Base-by-base conservation (phyloP, 1,140 invertebrate species). In the Chrysomallon squamiferum region DNA sequence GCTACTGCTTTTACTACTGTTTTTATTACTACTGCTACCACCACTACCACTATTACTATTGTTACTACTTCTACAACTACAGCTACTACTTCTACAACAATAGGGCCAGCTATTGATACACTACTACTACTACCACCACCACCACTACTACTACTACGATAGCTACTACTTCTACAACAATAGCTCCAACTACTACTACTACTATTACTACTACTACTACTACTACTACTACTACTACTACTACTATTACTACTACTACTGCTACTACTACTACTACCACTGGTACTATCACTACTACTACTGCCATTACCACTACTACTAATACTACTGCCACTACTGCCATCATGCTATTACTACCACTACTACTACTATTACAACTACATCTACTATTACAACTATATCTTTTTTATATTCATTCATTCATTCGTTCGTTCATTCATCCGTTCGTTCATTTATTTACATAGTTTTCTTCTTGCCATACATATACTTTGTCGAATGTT, bases 1-100 rank as follows among this genome's bases (percentile, higher is more conserved):
- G 25, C 47, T 50, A 50, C 47, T 50, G n/a, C 47, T 9, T 7
- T n/a, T 20, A 50, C 47, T 50, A 50, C 47, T 20, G n/a, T n/a
- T 20, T 7, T n/a, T 50, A 50, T n/a, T 50, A 50, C 47, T 50
- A 50, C 47, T 50, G n/a, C 47, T 50, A 50, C 47, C 25, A 50
- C n/a, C 25, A 50, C 47, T 50, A 50, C 6, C n/a, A 50, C 47
- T 50, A 50, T 27, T 20, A 50, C 25, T 50, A 50, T n/a, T 50
- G 5, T n/a, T 22, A 50, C 47, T 50, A 50, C 47, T 50, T 7
- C 47, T 27, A 50, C 25, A 7, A 50, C 47, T 22, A 50, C 47
- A 9, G n/a, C 47, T 50, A 50, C 47, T 50, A 50, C 47, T 50
- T 22, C 6, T 50, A 50, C 47, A 9, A 22, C n/a, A 43, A 43